Evolutionary conservation across 2,797 vertebrate species (phyloP), one percentile per base, ranked within the genome.

Genomic region (Sebastes hubbsi): DNA sequence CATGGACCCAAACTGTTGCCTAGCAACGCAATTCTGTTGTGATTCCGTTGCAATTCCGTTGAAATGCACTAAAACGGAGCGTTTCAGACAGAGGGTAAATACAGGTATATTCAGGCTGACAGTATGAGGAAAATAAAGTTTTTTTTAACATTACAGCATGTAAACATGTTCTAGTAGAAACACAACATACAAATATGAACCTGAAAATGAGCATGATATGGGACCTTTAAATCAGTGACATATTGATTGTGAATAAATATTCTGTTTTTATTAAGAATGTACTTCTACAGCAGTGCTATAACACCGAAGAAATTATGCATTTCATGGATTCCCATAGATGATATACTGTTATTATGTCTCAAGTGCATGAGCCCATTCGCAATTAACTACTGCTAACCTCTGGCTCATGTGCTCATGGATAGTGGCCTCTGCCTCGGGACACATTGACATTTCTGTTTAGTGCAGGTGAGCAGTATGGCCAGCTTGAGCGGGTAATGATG

Each of bases 401-500:
- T 42, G 58, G 74, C 73, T 85, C 58, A 7, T 65, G 66, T 68
- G 27, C 38, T 85, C 56, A 67, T 58, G 70, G 58, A 67, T 24
- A 27, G 59, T 64, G 83, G 87, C 86, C 88, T 91, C 67, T 82
- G 80, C 75, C 79, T 87, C 70, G 16, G 78, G 85, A 72, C 78
- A 71, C 78, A 59, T 20, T 82, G 79, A 77, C 77, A 70, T 83
- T 79, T 87, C 52, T 61, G 75, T 78, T 72, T 61, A 61, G 63
- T 75, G 76, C 59, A 85, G 83, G 78, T 84, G 76, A 70, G 72
- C 74, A 65, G 68, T 78, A 86, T 54, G 70, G 81, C 58, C 71
- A 60, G 76, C 83, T 69, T 80, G 72, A 46, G 66, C 3, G 34
- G 49, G 52, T 90, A 90, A 91, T 89, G 88, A 86, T 84, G 90